phyloP scores from a whole-genome alignment of 2,113 vertebrate genomes.

The Tinamus guttatus region DNA sequence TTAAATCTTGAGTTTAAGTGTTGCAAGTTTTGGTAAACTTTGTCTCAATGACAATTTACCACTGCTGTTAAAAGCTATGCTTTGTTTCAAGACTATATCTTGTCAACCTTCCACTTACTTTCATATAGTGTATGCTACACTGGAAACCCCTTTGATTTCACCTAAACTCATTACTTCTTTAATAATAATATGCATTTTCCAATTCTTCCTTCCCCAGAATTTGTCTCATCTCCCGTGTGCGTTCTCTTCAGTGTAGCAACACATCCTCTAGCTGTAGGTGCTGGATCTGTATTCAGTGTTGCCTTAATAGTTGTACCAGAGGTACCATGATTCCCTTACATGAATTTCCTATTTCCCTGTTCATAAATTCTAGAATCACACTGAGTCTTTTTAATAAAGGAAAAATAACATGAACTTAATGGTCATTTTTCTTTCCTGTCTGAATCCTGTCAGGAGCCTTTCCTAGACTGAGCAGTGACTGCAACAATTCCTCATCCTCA shows the following conservation, averaged over 20 bases:
- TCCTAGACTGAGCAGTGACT: background rate
- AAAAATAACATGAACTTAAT: background rate
- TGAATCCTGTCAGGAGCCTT: fast-evolving
- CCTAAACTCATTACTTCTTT: background rate
- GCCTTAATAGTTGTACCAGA: background rate
- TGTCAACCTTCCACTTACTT: background rate
- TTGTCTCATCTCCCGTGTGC: fast-evolving
- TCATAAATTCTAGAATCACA: background rate
- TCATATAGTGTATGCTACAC: background rate
- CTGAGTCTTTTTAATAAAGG: background rate
- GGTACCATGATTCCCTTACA: background rate
- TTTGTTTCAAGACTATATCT: background rate
- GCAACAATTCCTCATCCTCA: background rate
- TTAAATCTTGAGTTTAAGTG: background rate
- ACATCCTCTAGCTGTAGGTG: background rate
- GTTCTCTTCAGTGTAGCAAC: background rate
- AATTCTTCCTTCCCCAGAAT: background rate
- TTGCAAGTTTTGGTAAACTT: background rate
- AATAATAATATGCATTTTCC: background rate
- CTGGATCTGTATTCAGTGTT: background rate
- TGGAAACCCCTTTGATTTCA: background rate
- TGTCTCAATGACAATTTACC: background rate
- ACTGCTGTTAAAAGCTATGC: background rate
- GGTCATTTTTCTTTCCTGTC: background rate
- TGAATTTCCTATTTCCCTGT: background rate